Percentiles rank a stretch among this genome's conserved stretches.
phyloP scores from a whole-genome alignment of 2,113 vertebrate species.

The Malurus alboscapulatus region DNA sequence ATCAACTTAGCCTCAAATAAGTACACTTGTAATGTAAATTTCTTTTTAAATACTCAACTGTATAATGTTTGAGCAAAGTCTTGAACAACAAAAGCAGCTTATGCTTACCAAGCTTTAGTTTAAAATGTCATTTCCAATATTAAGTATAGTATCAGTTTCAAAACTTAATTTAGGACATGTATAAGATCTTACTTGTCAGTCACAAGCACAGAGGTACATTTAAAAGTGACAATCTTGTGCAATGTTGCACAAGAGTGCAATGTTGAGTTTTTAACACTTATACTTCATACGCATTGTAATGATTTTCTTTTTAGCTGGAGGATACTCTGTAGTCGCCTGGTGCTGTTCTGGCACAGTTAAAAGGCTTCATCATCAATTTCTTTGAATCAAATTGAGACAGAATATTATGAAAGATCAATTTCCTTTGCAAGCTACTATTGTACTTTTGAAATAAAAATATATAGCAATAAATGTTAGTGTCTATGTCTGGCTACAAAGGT shows the following conservation, averaged over 20 bases:
- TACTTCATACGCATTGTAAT: neutral
- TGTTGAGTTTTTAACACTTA: neutral
- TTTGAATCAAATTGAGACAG: neutral
- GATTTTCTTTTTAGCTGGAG: neutral
- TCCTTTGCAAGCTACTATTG: neutral
- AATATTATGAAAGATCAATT: neutral
- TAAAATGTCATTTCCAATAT: neutral
- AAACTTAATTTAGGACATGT: neutral
- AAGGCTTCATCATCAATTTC: neutral
- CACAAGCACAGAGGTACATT: neutral
- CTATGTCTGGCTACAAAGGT: neutral
- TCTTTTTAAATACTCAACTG: neutral
- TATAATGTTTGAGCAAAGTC: neutral
- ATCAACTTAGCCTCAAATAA: neutral
- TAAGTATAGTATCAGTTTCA: neutral
- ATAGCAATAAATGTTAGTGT: neutral
- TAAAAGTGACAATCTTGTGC: neutral
- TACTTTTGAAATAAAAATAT: neutral
- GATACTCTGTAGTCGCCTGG: neutral
- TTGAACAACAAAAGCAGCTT: neutral
- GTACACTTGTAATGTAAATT: neutral
- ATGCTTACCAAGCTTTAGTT: neutral
- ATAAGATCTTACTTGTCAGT: neutral
- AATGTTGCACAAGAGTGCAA: too few relatives aligned
- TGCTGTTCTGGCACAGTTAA: neutral